phyloP scores from a whole-genome alignment of 2,113 vertebrate genomes.

The Sminthopsis crassicaudata region DNA sequence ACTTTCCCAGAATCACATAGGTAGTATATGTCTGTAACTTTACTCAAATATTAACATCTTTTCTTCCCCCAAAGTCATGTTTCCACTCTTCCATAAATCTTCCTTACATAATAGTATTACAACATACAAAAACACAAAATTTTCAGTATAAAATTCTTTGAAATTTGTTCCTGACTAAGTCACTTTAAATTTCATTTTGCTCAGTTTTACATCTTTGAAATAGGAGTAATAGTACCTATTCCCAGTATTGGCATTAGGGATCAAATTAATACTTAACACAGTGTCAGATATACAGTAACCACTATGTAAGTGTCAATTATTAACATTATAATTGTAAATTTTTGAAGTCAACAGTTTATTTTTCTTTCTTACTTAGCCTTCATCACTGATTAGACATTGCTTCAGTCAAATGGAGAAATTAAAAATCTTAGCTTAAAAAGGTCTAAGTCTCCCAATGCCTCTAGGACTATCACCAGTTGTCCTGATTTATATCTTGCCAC shows the following conservation, averaged over 20 bases:
- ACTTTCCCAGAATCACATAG: no score
- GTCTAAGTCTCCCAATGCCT: no score
- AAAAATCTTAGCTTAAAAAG: no score
- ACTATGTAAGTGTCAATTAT: background rate
- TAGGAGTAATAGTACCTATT: background rate
- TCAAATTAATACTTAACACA: background rate
- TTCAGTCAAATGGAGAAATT: no score
- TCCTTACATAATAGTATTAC: background rate
- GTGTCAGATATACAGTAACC: no score
- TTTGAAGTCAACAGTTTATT: background rate
- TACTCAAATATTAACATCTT: background rate
- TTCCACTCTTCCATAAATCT: background rate
- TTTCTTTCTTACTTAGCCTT: background rate
- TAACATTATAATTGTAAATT: background rate
- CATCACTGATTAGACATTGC: no score
- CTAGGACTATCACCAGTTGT: no score
- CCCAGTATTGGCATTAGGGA: background rate
- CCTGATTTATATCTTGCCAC: no score
- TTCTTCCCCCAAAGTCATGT: background rate
- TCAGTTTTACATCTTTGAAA: background rate
- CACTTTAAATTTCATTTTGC: background rate
- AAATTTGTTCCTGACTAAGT: background rate
- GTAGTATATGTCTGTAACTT: background rate
- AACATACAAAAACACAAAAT: background rate
- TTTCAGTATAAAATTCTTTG: background rate